phyloP scores from a whole-genome alignment of 2,797 vertebrate species.

The Catostomus latipinnis region DNA sequence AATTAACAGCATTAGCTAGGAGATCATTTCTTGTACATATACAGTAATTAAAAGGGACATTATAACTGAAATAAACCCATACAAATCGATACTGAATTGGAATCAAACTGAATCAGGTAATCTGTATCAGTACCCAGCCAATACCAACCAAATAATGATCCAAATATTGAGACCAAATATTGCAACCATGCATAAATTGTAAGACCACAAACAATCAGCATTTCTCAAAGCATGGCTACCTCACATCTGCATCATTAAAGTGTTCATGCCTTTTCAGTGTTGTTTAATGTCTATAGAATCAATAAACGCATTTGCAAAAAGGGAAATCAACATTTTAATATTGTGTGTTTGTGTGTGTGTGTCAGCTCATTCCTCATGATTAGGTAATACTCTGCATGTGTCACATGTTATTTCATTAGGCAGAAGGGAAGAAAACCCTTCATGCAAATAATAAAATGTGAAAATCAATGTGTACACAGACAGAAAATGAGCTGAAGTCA shows the following conservation, averaged over 20 bases:
- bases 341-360: neutral
- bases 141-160: no score
- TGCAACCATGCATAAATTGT: no score
- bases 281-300: neutral
- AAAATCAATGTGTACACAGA: slow-evolving; percentile 37
- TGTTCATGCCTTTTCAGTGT: neutral
- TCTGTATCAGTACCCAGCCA: no score
- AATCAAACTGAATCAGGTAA: no score
- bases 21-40: no score
- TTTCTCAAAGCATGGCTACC: no score
- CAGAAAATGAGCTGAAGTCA: slow-evolving; percentile 6
- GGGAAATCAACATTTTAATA: neutral
- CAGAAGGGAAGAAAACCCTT: neutral
- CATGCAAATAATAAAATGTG: neutral
- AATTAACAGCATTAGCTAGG: no score
- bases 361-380: neutral
- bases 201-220: no score
- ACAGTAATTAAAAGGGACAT: no score
- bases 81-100: no score
- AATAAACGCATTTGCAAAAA: neutral
- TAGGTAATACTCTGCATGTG: neutral
- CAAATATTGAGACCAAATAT: no score
- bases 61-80: no score
- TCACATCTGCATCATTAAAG: neutral
- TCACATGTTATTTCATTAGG: neutral